Conservation (phyloP, 2,113 vertebrate genomes). For the Sinocyclocheilus anophthalmus region DNA sequence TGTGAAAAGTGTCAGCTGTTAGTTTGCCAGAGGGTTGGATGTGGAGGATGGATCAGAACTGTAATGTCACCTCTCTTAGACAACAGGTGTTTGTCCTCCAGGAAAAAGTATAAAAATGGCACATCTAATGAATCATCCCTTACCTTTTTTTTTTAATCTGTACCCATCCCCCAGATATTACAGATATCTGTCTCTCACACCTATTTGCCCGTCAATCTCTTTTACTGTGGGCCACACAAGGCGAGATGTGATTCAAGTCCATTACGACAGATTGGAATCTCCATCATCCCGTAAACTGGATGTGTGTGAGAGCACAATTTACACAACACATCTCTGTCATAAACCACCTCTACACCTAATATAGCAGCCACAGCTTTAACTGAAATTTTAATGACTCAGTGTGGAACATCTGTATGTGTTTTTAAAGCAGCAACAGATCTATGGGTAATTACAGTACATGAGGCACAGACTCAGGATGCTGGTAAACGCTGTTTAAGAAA, state of each 20-base stretch:
- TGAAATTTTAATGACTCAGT: conserved; percentile 15
- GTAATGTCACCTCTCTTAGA: background rate
- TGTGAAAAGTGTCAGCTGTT: background rate
- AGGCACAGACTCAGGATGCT: background rate
- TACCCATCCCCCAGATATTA: conserved; percentile 13
- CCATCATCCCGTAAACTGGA: conserved; percentile 56
- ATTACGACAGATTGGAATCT: conserved; percentile 66
- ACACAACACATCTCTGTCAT: conserved; percentile 33
- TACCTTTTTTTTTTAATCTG: conserved; percentile 8
- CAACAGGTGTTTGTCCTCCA: conserved; percentile 12
- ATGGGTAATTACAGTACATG: background rate
- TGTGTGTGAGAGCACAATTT: conserved; percentile 56
- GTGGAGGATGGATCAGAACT: background rate
- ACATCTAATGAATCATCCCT: conserved; percentile 15
- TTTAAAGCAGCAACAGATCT: background rate
- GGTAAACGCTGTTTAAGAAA: background rate
- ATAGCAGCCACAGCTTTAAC: background rate
- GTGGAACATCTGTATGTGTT: background rate
- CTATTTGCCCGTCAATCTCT: conserved; percentile 9
- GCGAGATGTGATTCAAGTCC: conserved; percentile 43
- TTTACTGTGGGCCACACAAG: conserved; percentile 43
- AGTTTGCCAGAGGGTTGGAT: background rate
- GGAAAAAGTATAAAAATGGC: background rate
- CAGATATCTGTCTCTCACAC: conserved; percentile 22
- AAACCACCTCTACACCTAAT: background rate